phyloP scores from a whole-genome alignment of 2,797 vertebrate species.

The Alosa sapidissima region DNA sequence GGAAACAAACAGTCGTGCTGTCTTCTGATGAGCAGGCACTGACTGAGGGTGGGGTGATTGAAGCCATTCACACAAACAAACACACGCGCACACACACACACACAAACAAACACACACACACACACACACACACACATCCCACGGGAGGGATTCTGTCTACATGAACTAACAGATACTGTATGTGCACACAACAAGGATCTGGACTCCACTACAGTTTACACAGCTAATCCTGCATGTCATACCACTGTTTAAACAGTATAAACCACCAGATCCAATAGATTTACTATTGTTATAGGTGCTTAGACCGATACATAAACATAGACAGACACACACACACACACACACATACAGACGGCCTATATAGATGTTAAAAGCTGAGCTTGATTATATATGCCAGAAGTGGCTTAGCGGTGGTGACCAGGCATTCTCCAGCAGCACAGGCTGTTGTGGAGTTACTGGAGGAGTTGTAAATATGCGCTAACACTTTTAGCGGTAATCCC shows the following conservation, averaged over 20 bases:
- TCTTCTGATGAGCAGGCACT: conserved; percentile 1
- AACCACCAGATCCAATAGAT: conserved; percentile 51
- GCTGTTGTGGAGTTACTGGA: conserved; percentile 78
- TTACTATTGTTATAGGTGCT: conserved; percentile 52
- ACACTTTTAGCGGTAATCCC: conserved; percentile 80
- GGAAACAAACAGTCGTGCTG: conserved; percentile 5
- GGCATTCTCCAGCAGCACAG: conserved; percentile 69
- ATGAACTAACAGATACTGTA: conserved; percentile 14
- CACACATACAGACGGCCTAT: conserved; percentile 55
- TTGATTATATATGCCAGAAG: conserved; percentile 76
- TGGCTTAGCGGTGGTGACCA: conserved; percentile 74
- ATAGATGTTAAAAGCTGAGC: conserved; percentile 65
- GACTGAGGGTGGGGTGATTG: not conserved
- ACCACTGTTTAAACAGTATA: conserved; percentile 59
- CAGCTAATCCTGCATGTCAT: conserved; percentile 71
- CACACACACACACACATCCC: conserved; percentile 7
- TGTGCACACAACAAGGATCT: conserved; percentile 24
- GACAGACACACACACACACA: conserved; percentile 36
- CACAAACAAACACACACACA: not conserved
- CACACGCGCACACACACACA: not conserved
- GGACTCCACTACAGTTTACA: conserved; percentile 53
- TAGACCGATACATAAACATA: conserved; percentile 47
- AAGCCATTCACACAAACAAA: conserved; percentile 8
- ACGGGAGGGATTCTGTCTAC: conserved; percentile 1
- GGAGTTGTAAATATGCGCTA: conserved; percentile 80